phyloP scores from a whole-genome alignment of 2,113 vertebrate species.

The Lepus timidus region DNA sequence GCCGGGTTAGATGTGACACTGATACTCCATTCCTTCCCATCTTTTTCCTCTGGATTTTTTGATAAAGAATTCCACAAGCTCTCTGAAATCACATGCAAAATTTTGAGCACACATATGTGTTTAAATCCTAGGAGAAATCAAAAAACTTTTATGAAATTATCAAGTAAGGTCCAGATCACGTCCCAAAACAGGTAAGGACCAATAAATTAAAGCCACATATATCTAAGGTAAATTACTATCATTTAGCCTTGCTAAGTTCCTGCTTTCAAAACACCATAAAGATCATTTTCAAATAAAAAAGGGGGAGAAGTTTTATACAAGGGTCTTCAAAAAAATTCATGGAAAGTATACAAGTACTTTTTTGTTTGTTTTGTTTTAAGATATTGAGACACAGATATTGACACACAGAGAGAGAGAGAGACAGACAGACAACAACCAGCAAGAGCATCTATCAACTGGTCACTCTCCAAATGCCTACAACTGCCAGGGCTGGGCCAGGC shows the following conservation, averaged over 20 bases:
- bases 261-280: not conserved
- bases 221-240: not conserved
- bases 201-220: slow-evolving; percentile 21
- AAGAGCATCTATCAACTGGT: no score
- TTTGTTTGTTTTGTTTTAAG: no score
- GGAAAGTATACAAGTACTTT: no score
- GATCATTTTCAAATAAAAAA: not conserved
- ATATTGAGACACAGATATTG: no score
- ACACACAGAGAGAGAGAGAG: no score
- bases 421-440: no score
- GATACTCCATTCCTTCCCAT: not conserved
- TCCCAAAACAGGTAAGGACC: not conserved
- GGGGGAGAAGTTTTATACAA: not conserved
- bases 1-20: not conserved
- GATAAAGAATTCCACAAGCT: not conserved
- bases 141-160: slow-evolving; percentile 10
- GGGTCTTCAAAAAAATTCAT: no score
- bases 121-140: slow-evolving; percentile 5
- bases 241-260: slow-evolving; percentile 12
- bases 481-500: no score
- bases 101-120: not conserved
- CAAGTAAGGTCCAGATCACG: not conserved
- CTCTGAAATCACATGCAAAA: slow-evolving; percentile 36
- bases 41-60: slow-evolving; percentile 11
- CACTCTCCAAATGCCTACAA: no score